Conservation (phyloP, 2,797 vertebrate genomes). For the Podarcis siculus region DNA sequence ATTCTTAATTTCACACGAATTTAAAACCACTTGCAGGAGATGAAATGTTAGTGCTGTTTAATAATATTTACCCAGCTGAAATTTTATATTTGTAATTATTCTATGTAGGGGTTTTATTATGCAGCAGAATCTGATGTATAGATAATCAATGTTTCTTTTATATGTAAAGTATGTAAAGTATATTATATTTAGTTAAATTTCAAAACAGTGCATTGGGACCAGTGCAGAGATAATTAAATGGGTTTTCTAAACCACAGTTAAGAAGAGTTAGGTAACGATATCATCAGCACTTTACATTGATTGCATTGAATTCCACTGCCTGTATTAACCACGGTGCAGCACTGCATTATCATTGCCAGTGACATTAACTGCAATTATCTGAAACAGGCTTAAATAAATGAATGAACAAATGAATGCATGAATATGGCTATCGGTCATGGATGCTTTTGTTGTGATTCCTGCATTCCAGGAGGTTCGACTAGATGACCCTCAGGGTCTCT, state of each 20-base stretch:
- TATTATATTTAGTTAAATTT: background rate
- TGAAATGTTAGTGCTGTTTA: constrained; percentile 43
- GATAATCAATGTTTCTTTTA: background rate
- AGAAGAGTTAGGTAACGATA: no score
- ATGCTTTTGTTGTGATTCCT: no score
- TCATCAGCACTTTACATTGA: background rate
- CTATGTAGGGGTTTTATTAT: background rate
- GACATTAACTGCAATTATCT: background rate
- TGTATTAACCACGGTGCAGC: no score
- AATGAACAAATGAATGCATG: no score
- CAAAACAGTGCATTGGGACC: background rate
- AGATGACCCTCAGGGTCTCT: no score
- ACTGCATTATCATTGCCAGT: background rate
- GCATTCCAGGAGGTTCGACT: no score
- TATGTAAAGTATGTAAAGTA: background rate
- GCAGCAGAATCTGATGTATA: background rate
- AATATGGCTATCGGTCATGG: no score
- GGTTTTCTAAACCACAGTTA: background rate
- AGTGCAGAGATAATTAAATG: background rate
- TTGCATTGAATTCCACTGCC: background rate
- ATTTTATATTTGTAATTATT: background rate
- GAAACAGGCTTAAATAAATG: background rate
- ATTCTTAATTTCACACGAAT: background rate
- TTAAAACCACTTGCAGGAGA: constrained; percentile 2
- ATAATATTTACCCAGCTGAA: constrained; percentile 1